Evolutionary conservation across 2,113 vertebrate species (phyloP), one percentile per base, ranked within the genome.

Genomic region (Nothocercus julius): DNA sequence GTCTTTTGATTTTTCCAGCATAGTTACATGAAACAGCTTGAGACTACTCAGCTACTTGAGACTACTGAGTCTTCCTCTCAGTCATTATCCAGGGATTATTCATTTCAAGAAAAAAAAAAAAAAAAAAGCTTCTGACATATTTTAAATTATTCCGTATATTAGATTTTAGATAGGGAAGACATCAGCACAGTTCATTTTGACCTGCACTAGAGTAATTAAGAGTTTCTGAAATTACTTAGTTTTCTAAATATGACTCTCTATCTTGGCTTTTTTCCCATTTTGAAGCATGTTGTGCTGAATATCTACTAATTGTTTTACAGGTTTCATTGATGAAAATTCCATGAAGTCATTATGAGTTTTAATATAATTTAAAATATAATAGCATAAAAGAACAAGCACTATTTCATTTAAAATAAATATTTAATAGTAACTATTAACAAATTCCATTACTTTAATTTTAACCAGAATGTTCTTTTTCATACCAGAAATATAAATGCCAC

Each of bases 401-500:
- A 38, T 70, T 84, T 92, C 4, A 78, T 45, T 85, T 74, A 76
- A 36, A 64, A 51, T 84, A 92, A 61, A 51, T 88, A 92, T 72
- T 93, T 87, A 79, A 51, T 85, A 80, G 36, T 36, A 64, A 20
- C 56, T 85, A 15, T 76, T 93, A 89, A 92, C 30, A 34, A 51
- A 58, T 42, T 75, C 72, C 36, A 15, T 40, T 24, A 44, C 20
- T 89, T 72, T 11, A 63, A 0, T 87, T 93, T 90, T 85, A 82
- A 85, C 67, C 82, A 59, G 63, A 93, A 80, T 85, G 73, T 85
- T 91, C 32, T 45, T 87, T 87, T 94, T 80, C 38, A 68, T 86
- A 47, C 49, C 74, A 95, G 94, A 92, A 90, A 78, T 36, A 81
- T 66, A 87, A 92, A 91, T 30, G 4, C 36, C 38, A 28, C 64